These are phyloP conservation scores for Lottia gigantea DNA, from an alignment of 2,888 invertebrate species.

Conservation along the genomic window DNA sequence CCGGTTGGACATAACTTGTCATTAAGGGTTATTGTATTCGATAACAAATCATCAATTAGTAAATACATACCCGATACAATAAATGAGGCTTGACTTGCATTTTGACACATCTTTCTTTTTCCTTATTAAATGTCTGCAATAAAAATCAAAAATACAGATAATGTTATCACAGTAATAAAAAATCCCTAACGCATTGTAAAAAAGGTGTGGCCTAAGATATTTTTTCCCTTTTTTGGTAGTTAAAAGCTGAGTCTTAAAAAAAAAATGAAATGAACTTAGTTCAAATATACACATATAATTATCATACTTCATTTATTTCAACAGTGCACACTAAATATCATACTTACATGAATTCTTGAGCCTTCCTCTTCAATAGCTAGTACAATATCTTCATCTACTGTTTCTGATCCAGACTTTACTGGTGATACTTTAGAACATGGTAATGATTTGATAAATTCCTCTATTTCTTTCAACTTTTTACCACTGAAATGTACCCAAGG, in stretches of 20 bases:
- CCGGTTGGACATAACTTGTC: background rate
- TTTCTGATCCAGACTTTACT: conserved; percentile 78
- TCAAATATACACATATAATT: too few relatives aligned
- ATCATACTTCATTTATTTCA: too few relatives aligned
- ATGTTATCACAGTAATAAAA: background rate
- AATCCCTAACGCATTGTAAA: too few relatives aligned
- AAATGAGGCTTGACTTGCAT: conserved; percentile 85
- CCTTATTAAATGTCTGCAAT: conserved; percentile 66
- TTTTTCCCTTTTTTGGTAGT: too few relatives aligned
- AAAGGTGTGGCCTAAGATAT: too few relatives aligned
- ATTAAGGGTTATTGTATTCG: too few relatives aligned
- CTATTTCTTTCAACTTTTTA: conserved; percentile 65
- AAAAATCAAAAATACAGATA: conserved; percentile 1
- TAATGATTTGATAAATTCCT: conserved; percentile 79
- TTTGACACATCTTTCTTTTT: conserved; percentile 63
- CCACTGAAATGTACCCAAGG: conserved; percentile 27
- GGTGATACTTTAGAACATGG: conserved; percentile 75
- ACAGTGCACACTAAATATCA: too few relatives aligned
- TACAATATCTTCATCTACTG: conserved; percentile 78
- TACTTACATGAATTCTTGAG: conserved; percentile 58
- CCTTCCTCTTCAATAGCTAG: conserved; percentile 72
- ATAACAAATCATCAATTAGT: too few relatives aligned
- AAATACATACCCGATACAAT: background rate
- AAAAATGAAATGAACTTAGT: too few relatives aligned
- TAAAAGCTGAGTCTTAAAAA: too few relatives aligned